These are phyloP conservation scores for Bufotes viridis DNA, from an alignment of 2,797 vertebrate species.

Conservation along the genomic window DNA sequence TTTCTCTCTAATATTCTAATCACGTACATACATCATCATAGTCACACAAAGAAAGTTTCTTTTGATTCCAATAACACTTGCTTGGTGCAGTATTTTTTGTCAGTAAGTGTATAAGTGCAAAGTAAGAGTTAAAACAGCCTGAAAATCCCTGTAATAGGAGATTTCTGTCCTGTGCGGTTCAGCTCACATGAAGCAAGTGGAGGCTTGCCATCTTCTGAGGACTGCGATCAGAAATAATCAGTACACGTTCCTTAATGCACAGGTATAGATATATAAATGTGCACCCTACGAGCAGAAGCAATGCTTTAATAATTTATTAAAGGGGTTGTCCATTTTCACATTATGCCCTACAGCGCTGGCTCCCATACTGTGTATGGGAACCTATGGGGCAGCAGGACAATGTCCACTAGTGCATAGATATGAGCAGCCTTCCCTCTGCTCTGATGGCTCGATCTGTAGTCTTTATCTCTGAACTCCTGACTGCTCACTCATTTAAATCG, in stretches of 20 bases:
- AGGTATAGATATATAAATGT: not conserved
- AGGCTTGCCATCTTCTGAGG: not conserved
- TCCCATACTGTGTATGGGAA: no score
- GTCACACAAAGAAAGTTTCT: no score
- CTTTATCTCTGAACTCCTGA: no score
- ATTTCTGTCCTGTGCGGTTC: not conserved
- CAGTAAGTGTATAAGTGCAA: not conserved
- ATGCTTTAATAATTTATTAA: not conserved
- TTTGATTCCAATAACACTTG: no score
- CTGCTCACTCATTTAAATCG: no score
- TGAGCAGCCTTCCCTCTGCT: no score
- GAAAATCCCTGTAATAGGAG: not conserved
- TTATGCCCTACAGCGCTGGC: not conserved
- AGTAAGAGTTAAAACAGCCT: not conserved
- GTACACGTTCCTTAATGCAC: not conserved
- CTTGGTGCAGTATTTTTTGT: no score
- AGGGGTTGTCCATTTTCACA: not conserved
- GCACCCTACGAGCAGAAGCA: not conserved
- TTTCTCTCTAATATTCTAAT: no score
- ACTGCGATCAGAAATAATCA: not conserved
- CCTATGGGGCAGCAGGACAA: no score
- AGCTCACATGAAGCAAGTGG: not conserved
- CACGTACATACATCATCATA: no score
- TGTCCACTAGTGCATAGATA: no score
- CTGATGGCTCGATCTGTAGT: no score